A percentile compares a stretch with the other conserved stretches of the same genome.
phyloP scores from a whole-genome alignment of 2,797 vertebrate species.

The Tragelaphus oryx region DNA sequence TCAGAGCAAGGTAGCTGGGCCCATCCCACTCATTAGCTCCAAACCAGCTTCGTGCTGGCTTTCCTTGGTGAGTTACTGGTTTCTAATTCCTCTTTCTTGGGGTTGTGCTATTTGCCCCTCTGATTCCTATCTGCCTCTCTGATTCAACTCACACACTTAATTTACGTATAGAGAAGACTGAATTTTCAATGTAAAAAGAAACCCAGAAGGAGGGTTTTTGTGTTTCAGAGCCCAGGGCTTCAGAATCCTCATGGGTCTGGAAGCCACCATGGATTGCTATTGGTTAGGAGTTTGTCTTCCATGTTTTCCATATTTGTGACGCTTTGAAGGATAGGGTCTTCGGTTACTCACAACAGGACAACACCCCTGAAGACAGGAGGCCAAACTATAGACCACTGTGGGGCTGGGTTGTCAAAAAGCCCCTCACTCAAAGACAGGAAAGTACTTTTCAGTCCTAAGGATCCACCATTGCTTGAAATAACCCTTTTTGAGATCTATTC shows the following conservation, averaged over 20 bases:
- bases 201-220: background rate
- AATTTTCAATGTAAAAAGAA: background rate
- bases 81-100: background rate
- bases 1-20: constrained; percentile 21
- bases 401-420: background rate
- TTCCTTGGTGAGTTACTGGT: background rate
- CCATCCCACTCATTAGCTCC: background rate
- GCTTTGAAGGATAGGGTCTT: background rate
- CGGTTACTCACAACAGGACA: background rate
- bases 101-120: background rate
- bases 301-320: background rate
- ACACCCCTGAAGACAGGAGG: background rate
- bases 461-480: background rate
- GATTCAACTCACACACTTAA: background rate
- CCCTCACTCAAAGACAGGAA: background rate
- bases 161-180: background rate
- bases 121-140: background rate
- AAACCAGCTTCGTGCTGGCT: background rate
- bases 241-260: background rate
- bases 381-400: background rate
- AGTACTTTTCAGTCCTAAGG: background rate
- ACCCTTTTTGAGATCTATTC: background rate
- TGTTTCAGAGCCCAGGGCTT: background rate
- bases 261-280: no score
- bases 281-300: background rate